Evolutionary conservation across 2,113 vertebrate species (phyloP).

Genomic region (Cephalophus harveyi): DNA sequence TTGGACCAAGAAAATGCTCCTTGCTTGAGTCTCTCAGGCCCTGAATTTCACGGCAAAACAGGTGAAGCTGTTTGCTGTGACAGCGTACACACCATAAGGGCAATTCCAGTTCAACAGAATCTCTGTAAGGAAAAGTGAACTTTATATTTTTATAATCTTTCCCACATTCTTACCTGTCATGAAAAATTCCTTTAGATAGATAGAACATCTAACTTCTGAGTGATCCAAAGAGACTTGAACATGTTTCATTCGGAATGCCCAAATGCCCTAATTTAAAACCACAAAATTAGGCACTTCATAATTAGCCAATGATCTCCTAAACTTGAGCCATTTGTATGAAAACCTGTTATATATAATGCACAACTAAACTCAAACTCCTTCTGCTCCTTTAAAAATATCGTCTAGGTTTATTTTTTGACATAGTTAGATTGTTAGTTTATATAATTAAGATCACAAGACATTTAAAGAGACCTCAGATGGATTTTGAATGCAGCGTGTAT

Average conservation of each 20-base stretch:
- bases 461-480: neutral
- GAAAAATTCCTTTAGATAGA: conserved; percentile 52
- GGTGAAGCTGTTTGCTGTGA: conserved; percentile 41
- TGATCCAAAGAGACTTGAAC: conserved; percentile 53
- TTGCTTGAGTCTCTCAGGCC: conserved; percentile 37
- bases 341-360: neutral
- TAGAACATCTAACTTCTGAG: conserved; percentile 50
- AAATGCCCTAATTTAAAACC: conserved; percentile 65
- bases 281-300: conserved; percentile 49
- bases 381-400: neutral
- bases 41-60: conserved; percentile 40
- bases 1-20: neutral
- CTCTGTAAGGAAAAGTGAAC: neutral
- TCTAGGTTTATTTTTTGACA: neutral
- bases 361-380: conserved; percentile 8
- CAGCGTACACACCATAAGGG: conserved; percentile 20
- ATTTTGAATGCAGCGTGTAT: neutral
- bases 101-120: neutral
- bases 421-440: neutral
- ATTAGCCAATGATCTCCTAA: conserved; percentile 39
- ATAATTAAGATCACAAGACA: neutral
- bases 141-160: neutral
- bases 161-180: neutral
- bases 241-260: conserved; percentile 51
- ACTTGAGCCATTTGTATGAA: conserved; percentile 33